Conservation (phyloP, 2,113 vertebrate species). For the Plectropomus leopardus region DNA sequence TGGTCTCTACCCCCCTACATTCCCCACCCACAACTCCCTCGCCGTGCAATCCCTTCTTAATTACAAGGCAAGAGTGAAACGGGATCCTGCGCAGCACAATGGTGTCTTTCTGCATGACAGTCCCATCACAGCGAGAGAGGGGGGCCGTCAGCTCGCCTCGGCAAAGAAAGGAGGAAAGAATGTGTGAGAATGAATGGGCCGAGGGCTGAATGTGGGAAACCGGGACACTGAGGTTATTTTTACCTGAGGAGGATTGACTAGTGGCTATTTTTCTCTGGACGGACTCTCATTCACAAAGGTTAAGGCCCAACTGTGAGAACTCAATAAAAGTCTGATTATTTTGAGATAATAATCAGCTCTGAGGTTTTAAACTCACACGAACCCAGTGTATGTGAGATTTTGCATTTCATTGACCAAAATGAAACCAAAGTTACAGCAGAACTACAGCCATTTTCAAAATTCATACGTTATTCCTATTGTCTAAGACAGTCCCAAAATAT, state of each 20-base stretch:
- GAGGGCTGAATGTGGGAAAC: slow-evolving; percentile 73
- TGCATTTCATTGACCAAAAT: slow-evolving; percentile 4
- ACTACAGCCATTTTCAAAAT: neutral
- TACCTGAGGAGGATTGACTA: slow-evolving; percentile 67
- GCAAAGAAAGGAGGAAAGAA: slow-evolving; percentile 74
- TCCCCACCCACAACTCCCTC: slow-evolving; percentile 30
- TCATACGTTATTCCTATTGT: no score
- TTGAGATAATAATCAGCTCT: slow-evolving; percentile 14
- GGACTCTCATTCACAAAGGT: slow-evolving; percentile 60
- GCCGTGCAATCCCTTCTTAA: slow-evolving; percentile 83
- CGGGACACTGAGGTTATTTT: slow-evolving; percentile 67
- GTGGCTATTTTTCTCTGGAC: slow-evolving; percentile 37
- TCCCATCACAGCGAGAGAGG: slow-evolving; percentile 73
- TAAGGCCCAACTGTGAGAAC: slow-evolving; percentile 29
- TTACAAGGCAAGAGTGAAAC: slow-evolving; percentile 84
- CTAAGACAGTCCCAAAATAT: no score
- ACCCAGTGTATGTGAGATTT: neutral
- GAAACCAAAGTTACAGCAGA: slow-evolving; percentile 4
- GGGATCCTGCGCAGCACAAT: slow-evolving; percentile 81
- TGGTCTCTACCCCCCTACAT: slow-evolving; percentile 3
- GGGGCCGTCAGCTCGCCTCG: slow-evolving; percentile 49
- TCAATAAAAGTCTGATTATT: slow-evolving; percentile 50
- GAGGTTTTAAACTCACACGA: neutral
- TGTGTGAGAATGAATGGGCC: slow-evolving; percentile 73
- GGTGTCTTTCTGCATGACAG: slow-evolving; percentile 86